These are phyloP conservation scores for Holacanthella duospinosa DNA, from an alignment of 2,888 invertebrate species.

Conservation along the genomic window DNA sequence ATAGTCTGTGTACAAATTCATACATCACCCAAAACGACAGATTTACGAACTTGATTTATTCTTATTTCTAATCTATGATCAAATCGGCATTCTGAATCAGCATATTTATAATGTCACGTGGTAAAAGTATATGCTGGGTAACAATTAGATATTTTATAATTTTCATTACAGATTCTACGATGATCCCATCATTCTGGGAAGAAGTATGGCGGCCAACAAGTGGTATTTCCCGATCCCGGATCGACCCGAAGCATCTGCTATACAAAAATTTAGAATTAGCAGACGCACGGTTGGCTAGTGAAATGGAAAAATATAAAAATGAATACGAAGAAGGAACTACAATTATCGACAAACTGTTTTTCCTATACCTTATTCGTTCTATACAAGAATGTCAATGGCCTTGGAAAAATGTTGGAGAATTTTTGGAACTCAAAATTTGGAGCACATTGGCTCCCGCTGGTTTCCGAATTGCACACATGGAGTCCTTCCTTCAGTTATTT, in stretches of 20 bases:
- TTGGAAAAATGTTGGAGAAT: neutral
- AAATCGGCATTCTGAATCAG: too few species aligned
- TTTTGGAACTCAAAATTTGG: neutral
- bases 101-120: too few species aligned
- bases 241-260: neutral
- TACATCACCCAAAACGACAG: too few species aligned
- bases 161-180: too few species aligned
- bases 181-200: too few species aligned
- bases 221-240: conserved; percentile 10
- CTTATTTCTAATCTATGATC: too few species aligned
- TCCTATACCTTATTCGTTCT: conserved; percentile 16
- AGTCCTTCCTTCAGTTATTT: neutral
- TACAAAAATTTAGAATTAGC: neutral
- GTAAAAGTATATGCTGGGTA: too few species aligned
- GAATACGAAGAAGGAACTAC: neutral
- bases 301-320: neutral
- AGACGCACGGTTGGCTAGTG: neutral
- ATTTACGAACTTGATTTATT: too few species aligned
- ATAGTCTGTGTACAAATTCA: too few species aligned
- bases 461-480: neutral
- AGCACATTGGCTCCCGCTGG: neutral
- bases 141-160: too few species aligned
- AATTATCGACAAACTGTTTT: neutral
- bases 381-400: conserved; percentile 19
- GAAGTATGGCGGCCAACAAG: neutral